phyloP scores from a whole-genome alignment of 2,888 invertebrate genomes.

The Heliconius charithonia region DNA sequence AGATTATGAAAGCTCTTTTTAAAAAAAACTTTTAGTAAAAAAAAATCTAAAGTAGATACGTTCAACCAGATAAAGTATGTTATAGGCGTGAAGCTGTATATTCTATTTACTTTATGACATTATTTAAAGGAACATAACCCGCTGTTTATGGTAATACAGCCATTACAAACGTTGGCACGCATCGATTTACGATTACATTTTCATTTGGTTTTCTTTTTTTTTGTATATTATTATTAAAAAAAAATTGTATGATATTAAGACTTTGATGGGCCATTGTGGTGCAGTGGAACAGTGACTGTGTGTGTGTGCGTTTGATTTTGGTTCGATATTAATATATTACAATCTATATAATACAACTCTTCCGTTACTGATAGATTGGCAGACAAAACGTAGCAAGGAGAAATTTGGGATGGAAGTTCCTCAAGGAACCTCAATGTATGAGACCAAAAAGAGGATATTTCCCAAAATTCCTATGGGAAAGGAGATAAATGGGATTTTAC shows the following conservation, averaged over 20 bases:
- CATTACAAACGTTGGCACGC: conserved; percentile 45
- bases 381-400: too few relatives aligned
- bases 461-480: too few relatives aligned
- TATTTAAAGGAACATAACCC: conserved; percentile 40
- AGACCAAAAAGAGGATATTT: too few relatives aligned
- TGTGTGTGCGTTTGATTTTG: too few relatives aligned
- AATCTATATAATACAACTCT: too few relatives aligned
- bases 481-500: too few relatives aligned
- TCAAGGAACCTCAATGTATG: too few relatives aligned
- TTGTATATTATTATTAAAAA: conserved; percentile 24
- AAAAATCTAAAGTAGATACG: neutral
- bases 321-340: too few relatives aligned
- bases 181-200: conserved; percentile 48
- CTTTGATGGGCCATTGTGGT: too few relatives aligned
- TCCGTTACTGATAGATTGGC: too few relatives aligned
- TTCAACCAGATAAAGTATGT: neutral
- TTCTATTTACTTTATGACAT: conserved; percentile 31
- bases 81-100: neutral
- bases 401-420: too few relatives aligned
- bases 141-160: conserved; percentile 46
- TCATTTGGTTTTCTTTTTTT: conserved; percentile 29
- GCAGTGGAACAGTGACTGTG: too few relatives aligned
- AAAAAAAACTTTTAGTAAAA: neutral
- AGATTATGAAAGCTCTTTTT: neutral
- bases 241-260: neutral